A percentile compares a stretch with the other conserved stretches of the same genome.
These are phyloP conservation scores for Dryadula phaetusa DNA, from an alignment of 2,888 invertebrate genomes.

Conservation along the genomic window DNA sequence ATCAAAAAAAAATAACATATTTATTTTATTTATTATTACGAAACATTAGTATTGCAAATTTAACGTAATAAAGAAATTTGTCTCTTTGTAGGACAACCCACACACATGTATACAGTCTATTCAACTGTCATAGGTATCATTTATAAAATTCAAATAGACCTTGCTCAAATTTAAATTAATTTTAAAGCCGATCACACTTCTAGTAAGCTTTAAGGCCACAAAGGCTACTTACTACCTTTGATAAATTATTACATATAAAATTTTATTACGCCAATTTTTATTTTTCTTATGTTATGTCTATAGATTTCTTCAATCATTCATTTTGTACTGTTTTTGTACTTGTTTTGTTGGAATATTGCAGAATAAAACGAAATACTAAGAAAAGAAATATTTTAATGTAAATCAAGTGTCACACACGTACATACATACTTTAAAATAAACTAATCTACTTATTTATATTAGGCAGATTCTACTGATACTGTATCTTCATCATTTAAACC, in stretches of 20 bases:
- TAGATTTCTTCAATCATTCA: no score
- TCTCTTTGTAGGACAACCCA: background rate
- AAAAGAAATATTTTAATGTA: slow-evolving; percentile 26
- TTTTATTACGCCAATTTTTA: no score
- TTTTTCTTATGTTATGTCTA: no score
- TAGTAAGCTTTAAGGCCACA: background rate
- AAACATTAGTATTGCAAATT: slow-evolving; percentile 2
- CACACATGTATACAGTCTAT: slow-evolving; percentile 10
- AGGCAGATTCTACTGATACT: slow-evolving; percentile 74
- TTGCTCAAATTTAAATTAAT: slow-evolving; percentile 14
- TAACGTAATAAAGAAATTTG: background rate
- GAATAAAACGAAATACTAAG: background rate
- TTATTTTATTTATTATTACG: background rate
- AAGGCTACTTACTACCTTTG: background rate
- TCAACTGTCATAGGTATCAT: slow-evolving; percentile 25
- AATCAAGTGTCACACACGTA: background rate
- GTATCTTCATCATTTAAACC: slow-evolving; percentile 75
- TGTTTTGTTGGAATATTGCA: slow-evolving; percentile 2
- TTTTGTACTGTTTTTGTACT: no score
- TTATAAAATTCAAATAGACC: slow-evolving; percentile 20
- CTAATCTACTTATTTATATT: slow-evolving; percentile 23
- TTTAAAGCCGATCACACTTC: background rate
- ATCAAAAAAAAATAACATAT: no score
- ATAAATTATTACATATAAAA: no score
- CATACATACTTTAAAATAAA: slow-evolving; percentile 6